Base-by-base conservation (phyloP, 37 sponge, comb jelly and placozoan species). In the Cliona cf. orientalis region DNA sequence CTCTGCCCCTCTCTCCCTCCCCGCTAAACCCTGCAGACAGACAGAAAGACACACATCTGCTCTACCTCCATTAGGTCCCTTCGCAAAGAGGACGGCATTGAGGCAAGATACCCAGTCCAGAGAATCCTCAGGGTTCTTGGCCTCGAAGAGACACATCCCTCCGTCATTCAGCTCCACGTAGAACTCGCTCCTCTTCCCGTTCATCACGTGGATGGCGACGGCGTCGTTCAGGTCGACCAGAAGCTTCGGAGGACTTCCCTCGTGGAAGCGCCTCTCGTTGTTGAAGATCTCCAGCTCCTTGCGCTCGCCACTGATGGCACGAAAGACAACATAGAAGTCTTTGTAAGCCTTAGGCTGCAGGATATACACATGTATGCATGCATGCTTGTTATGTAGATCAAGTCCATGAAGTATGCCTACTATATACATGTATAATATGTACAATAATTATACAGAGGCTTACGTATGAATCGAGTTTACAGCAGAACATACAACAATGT, bases 81-180 rank as follows among this genome's bases (percentile, higher is more conserved):
- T 76, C 7, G 69, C 83, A 28, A 82, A 82, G 46, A 88, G 78
- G 38, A 88, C 89, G n/a, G 89, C 89, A 61, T 88, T 88, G 37
- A 88, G 55, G 11, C 80, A 79, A 21, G 60, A 59, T 23, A 82
- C 44, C 89, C 89, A 88, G 29, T 82, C 83, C 31, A 70, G 40
- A 1, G 89, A 72, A 32, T 81, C 65, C 1, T 58, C 37, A 29
- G 56, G 19, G 5, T 75, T 57, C 45, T 6, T 26, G 5, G 83
- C 68, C 46, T 88, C 89, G 21, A 88, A 68, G 28, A 72, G 57
- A 5, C 43, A 32, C 71, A 78, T 17, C 22, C 36, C 63, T 19
- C 83, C 78, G 58, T 76, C 84, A 29, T 22, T 39, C 62, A 76
- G 31, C 32, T 75, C 58, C n/a, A 88, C 60, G 33, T 58, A 69